These are phyloP conservation scores for Telenomus remus DNA, from an alignment of 1,140 invertebrate genomes.

Conservation along the genomic window DNA sequence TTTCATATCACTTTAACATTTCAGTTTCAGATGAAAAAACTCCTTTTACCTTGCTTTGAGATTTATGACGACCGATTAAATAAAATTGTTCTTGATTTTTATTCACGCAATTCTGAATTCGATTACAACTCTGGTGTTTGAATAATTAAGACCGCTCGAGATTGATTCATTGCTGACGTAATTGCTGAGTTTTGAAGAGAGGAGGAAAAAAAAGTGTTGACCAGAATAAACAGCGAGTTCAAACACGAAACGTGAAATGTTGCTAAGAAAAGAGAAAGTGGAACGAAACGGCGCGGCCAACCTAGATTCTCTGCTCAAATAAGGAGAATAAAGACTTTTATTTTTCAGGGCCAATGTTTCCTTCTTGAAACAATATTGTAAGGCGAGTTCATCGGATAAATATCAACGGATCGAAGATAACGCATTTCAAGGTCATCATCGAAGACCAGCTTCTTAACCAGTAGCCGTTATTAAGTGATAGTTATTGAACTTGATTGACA, in stretches of 20 bases:
- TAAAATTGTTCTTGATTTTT: too few species aligned
- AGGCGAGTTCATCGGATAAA: conserved; percentile 38
- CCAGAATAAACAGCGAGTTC: conserved; percentile 12
- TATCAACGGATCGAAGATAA: conserved; percentile 2
- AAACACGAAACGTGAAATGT: conserved; percentile 53
- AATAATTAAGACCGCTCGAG: too few species aligned
- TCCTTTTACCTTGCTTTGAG: too few species aligned
- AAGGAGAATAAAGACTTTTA: conserved; percentile 59
- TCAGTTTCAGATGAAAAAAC: too few species aligned
- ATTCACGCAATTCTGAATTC: too few species aligned
- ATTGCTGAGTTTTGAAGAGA: not conserved
- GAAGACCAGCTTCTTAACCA: too few species aligned
- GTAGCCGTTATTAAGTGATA: too few species aligned
- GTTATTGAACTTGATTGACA: too few species aligned
- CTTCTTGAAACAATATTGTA: conserved; percentile 52
- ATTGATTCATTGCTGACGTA: conserved; percentile 38
- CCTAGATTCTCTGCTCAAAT: conserved; percentile 54
- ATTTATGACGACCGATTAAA: too few species aligned
- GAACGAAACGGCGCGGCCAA: conserved; percentile 56
- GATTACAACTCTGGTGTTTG: too few species aligned
- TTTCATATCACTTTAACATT: too few species aligned
- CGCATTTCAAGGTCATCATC: too few species aligned
- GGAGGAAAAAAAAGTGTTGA: not conserved
- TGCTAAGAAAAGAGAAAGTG: conserved; percentile 66
- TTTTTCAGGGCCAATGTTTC: conserved; percentile 57